Percentiles rank a stretch among this genome's conserved stretches.
phyloP scores from a whole-genome alignment of 2,888 invertebrate species.

The Metalampra italica region DNA sequence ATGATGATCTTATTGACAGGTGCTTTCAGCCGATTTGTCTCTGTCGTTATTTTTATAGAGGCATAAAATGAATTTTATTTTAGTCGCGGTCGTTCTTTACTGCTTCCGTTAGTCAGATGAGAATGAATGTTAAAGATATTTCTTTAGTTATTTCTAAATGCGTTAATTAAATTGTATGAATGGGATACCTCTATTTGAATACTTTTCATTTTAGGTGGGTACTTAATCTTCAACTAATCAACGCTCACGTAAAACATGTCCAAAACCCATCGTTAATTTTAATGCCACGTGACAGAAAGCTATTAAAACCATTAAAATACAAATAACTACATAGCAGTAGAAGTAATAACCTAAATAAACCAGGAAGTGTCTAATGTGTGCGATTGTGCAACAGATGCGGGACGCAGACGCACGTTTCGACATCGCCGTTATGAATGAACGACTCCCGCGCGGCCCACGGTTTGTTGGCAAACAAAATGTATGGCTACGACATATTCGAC shows the following conservation, averaged over 20 bases:
- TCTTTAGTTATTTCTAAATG: background rate
- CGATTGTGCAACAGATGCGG: constrained; percentile 37
- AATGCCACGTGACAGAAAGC: background rate
- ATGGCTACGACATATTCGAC: background rate
- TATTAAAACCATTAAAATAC: background rate
- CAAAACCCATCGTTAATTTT: too few species aligned
- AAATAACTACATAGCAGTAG: background rate
- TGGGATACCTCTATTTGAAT: background rate
- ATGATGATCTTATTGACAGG: constrained; percentile 6
- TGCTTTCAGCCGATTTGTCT: constrained; percentile 8
- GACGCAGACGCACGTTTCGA: constrained; percentile 16
- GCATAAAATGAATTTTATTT: constrained; percentile 3
- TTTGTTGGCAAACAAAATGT: constrained; percentile 1
- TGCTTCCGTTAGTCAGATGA: constrained; percentile 5
- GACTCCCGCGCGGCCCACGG: constrained; percentile 12
- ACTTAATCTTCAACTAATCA: too few species aligned
- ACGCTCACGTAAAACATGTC: too few species aligned
- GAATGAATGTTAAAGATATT: background rate
- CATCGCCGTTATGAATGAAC: constrained; percentile 16
- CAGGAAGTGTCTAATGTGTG: constrained; percentile 39
- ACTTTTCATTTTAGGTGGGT: too few species aligned
- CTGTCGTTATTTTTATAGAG: background rate
- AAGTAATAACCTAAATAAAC: constrained; percentile 46
- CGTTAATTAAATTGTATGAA: background rate
- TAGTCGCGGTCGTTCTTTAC: constrained; percentile 7